Percentiles rank a stretch among this genome's conserved stretches.
Evolutionary conservation across 37 sponge, comb jelly and placozoan species (phyloP).

Genomic region (Geodia barretti): DNA sequence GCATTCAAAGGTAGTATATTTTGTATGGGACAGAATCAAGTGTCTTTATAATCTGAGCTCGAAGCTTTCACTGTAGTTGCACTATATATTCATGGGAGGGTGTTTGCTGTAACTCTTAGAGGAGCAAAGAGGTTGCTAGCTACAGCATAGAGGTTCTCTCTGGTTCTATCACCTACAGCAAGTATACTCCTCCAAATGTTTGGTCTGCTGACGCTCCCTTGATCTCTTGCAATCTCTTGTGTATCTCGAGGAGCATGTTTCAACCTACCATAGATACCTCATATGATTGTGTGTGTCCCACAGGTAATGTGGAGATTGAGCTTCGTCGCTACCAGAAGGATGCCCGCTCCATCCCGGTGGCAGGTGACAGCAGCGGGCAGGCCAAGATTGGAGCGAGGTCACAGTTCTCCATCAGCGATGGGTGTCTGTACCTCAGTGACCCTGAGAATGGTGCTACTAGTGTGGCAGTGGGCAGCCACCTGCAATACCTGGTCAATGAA

Average conservation of each 20-base stretch:
- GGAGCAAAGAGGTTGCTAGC: too few species aligned
- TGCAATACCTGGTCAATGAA: slow-evolving; percentile 19
- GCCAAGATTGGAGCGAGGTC: slow-evolving; percentile 1
- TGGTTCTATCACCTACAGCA: too few species aligned
- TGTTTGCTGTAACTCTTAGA: too few species aligned
- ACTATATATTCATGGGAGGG: too few species aligned
- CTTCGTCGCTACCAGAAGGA: slow-evolving; percentile 42
- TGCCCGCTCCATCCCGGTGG: slow-evolving; percentile 56
- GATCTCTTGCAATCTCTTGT: not conserved
- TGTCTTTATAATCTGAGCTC: too few species aligned
- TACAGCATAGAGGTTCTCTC: too few species aligned
- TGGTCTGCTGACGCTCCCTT: not conserved
- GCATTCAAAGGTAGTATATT: too few species aligned
- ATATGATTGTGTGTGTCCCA: not conserved
- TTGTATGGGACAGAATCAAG: too few species aligned
- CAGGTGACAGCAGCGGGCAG: slow-evolving; percentile 29
- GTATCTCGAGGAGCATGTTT: too few species aligned
- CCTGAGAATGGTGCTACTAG: slow-evolving; percentile 28
- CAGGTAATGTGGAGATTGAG: slow-evolving; percentile 41
- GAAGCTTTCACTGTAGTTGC: too few species aligned
- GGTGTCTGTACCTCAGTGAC: slow-evolving; percentile 13
- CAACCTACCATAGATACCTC: too few species aligned
- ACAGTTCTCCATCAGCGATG: slow-evolving; percentile 17
- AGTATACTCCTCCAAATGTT: not conserved
- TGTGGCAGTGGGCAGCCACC: slow-evolving; percentile 28